These are phyloP conservation scores for Coregonus clupeaformis DNA, from an alignment of 2,113 vertebrate species.

Conservation along the genomic window DNA sequence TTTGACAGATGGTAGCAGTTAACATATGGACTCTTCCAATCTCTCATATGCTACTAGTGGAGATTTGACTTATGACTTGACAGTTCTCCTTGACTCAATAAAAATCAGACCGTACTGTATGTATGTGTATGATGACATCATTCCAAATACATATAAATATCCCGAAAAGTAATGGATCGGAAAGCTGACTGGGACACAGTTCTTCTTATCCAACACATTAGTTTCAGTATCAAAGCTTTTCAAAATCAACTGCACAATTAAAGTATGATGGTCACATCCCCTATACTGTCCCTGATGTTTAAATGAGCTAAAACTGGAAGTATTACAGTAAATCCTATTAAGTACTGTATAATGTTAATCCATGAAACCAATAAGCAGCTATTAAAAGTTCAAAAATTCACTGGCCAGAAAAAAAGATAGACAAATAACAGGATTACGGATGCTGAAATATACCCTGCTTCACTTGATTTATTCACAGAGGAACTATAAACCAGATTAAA, in stretches of 20 bases:
- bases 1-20: conserved; percentile 34
- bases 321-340: conserved; percentile 67
- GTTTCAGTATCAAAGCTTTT: conserved; percentile 36
- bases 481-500: conserved; percentile 19
- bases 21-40: not conserved
- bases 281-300: conserved; percentile 55
- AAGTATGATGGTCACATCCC: conserved; percentile 52
- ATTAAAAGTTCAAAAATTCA: conserved; percentile 62
- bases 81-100: too few species aligned
- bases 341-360: conserved; percentile 61
- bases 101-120: too few species aligned
- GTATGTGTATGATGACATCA: not conserved
- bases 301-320: conserved; percentile 56
- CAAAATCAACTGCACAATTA: conserved; percentile 55
- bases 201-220: conserved; percentile 22
- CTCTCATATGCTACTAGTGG: not conserved
- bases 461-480: conserved; percentile 35
- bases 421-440: conserved; percentile 63
- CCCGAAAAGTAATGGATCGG: not conserved
- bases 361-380: conserved; percentile 64
- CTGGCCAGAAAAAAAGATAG: conserved; percentile 47
- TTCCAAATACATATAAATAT: not conserved
- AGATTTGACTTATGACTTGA: not conserved
- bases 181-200: conserved; percentile 18
- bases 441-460: conserved; percentile 39